Base-by-base conservation (phyloP, 2,888 invertebrate species). In the Cremastinae sp. region DNA sequence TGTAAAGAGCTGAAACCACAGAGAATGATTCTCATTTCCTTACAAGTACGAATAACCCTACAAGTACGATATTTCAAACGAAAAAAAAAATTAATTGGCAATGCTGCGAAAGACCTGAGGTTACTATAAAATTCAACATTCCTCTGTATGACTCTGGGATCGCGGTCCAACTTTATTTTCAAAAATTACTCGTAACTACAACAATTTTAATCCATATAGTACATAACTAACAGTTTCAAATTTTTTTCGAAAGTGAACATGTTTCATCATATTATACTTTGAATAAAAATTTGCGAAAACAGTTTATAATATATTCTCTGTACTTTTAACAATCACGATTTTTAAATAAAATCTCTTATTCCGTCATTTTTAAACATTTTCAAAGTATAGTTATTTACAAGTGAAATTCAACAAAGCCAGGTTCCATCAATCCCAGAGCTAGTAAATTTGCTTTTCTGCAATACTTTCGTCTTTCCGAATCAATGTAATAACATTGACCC, bases 271-370 rank as follows among this genome's bases (percentile, higher is more conserved):
- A 18, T 28, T 64, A 20, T 3, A 1, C 10, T 4, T 28, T 7
- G 56, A 66, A 62, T 66, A 56, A 72, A 65, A 66, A 58, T 72
- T 62, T 62, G 72, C 68, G 43, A 47, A 49, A 72, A 68, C 34
- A 58, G 71, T 16, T 62, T 38, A 64, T 58, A 16, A 56, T 59
- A 5, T 7, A 12, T 49, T 16, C 38, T n/a, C 61, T 41, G 38
- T 62, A 64, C 62, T 71, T 64, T 49, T 38, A 61, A 12, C 59
- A 8, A 4, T 22, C 38, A 54, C 62, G 45, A 54, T 54, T 54
- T 61, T 68, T 68, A 49, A 28, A 62, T 22, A 18, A 43, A 16
- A 70, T 71, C 70, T 38, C 3, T 38, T 47, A 16, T 3, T 59
- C 54, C 18, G 2, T 22, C 36, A 10, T 36, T 45, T 0, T 0